Conservation (phyloP, 2,797 vertebrate species). For the Novumbra hubbsi region DNA sequence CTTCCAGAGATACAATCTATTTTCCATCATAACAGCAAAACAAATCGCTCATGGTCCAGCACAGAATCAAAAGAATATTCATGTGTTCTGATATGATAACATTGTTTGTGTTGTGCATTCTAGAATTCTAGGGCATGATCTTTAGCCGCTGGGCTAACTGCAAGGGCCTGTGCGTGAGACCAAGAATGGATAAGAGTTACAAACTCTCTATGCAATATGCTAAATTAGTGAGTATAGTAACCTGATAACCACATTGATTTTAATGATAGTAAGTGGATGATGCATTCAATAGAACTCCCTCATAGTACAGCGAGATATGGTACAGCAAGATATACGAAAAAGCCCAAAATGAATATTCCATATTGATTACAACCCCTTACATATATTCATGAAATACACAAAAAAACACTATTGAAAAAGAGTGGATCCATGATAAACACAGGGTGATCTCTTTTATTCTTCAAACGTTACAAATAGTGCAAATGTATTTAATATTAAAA, state of each 20-base stretch:
- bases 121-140: neutral
- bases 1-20: conserved; percentile 5
- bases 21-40: conserved; percentile 11
- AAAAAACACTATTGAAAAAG: neutral
- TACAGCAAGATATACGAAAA: neutral
- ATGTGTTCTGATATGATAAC: neutral
- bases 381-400: neutral
- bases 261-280: neutral
- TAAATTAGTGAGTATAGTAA: neutral
- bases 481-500: conserved; percentile 42
- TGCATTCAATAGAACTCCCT: neutral
- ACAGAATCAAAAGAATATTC: neutral
- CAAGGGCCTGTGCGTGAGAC: neutral
- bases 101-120: neutral
- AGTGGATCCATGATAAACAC: neutral
- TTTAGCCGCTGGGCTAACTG: neutral
- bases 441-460: conserved; percentile 46
- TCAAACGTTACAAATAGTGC: conserved; percentile 59
- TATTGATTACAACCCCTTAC: neutral
- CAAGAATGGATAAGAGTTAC: neutral
- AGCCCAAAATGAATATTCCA: neutral
- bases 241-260: neutral
- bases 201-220: neutral
- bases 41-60: neutral
- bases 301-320: no score